Evolutionary conservation across 1,140 invertebrate genomes (phyloP).

Genomic region (Rhyzopertha dominica): DNA sequence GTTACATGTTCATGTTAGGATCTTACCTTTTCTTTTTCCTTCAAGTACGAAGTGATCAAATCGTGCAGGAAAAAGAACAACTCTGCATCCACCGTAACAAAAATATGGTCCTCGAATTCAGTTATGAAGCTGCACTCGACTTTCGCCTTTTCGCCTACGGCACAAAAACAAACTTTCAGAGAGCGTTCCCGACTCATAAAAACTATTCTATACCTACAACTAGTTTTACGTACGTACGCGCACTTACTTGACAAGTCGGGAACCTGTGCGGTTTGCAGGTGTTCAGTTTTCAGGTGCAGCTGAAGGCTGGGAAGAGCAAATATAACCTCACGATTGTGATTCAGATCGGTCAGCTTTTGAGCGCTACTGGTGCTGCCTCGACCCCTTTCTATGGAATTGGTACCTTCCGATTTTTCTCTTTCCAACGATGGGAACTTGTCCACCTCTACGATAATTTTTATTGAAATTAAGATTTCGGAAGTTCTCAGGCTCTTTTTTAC

Average conservation of each 20-base stretch:
- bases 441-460: slow-evolving; percentile 60
- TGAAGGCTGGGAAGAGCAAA: slow-evolving; percentile 91
- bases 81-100: slow-evolving; percentile 96
- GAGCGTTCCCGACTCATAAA: background rate
- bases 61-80: slow-evolving; percentile 97
- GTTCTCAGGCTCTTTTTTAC: background rate
- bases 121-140: slow-evolving; percentile 97
- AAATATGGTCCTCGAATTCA: slow-evolving; percentile 97
- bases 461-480: slow-evolving; percentile 4
- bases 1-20: slow-evolving; percentile 42
- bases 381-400: slow-evolving; percentile 49
- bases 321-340: slow-evolving; percentile 90
- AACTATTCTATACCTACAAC: background rate
- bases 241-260: slow-evolving; percentile 65
- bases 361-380: slow-evolving; percentile 42
- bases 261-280: slow-evolving; percentile 68
- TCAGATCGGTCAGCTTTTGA: slow-evolving; percentile 68
- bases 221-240: no score
- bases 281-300: slow-evolving; percentile 89
- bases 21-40: slow-evolving; percentile 81
- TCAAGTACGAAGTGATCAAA: slow-evolving; percentile 91
- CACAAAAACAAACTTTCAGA: slow-evolving; percentile 16
- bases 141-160: slow-evolving; percentile 74
- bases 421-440: slow-evolving; percentile 85
- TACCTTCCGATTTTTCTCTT: slow-evolving; percentile 56